Evolutionary conservation across 2,888 invertebrate genomes (phyloP), one percentile per base, ranked within the genome.

Genomic region (Xanthia icteritia): DNA sequence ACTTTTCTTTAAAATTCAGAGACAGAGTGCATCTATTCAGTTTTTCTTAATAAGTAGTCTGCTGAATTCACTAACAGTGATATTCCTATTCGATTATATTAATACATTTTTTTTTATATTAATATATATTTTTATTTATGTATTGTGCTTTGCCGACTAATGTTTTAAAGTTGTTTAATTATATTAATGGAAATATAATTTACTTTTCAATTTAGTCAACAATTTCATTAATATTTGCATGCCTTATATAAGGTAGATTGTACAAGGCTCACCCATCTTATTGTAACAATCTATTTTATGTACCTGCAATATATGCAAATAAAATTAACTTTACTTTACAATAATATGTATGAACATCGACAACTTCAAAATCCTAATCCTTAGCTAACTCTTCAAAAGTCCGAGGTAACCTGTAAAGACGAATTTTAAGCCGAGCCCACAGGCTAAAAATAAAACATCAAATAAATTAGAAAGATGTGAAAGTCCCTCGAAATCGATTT

Each of bases 401-500:
- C 11, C 31, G n/a, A 36, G 5, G 8, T 9, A 23, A n/a, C 4
- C 1, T 64, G 2, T 51, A 48, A 51, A 60, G 15, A 51, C 15
- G 48, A 15, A 56, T 56, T 39, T 36, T 17, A 15, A 27, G 3
- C 11, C 15, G 5, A 70, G 5, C 20, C 31, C 17, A 42, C 15
- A 11, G 9, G 9, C 20, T 65, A 15, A 56, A 66, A 69, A 60
- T 60, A 58, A 48, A 61, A 73, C 60, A 54, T 65, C 51, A 48
- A 64, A 80, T 67, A 67, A 71, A 65, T 84, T 68, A 68, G 39
- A 79, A 65, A 71, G 48, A 67, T 51, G 56, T 64, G 56, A 36
- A 73, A 77, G 66, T 61, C 51, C 23, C 56, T 75, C 54, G 31
- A 75, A 75, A 75, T 73, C 23, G n/a, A 69, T 65, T 79, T 64